These are phyloP conservation scores for Sterna hirundo DNA, from an alignment of 2,113 vertebrate genomes.

Conservation along the genomic window DNA sequence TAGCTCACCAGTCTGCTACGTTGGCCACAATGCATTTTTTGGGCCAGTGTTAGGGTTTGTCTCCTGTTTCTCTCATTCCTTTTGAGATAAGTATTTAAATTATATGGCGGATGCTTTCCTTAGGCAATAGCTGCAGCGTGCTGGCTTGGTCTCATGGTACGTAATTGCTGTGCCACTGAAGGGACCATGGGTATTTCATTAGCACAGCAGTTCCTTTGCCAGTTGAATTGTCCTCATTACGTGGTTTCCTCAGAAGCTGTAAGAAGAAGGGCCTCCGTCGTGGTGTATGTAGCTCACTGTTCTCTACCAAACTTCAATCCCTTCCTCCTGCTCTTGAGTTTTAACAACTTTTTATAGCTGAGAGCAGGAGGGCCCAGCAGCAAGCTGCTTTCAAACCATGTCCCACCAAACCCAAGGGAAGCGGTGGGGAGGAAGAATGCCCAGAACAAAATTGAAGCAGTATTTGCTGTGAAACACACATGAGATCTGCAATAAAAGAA, in stretches of 20 bases:
- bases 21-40: neutral
- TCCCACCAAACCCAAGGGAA: neutral
- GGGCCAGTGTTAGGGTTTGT: neutral
- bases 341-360: neutral
- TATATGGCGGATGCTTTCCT: neutral
- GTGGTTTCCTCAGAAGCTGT: neutral
- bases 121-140: neutral
- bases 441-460: neutral
- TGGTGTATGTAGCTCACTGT: neutral
- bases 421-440: neutral
- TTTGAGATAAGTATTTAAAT: neutral
- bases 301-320: constrained; percentile 10
- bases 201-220: constrained; percentile 36
- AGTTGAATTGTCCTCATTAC: constrained; percentile 12
- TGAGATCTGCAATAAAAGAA: rapidly evolving
- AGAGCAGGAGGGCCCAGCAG: neutral
- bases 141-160: neutral
- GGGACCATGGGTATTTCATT: neutral
- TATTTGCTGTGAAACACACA: neutral
- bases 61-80: neutral
- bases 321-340: neutral
- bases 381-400: neutral
- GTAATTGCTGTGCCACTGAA: neutral
- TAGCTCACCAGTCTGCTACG: neutral
- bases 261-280: neutral